Conservation (phyloP, 2,888 invertebrate species). For the Oeneis ivallda region DNA sequence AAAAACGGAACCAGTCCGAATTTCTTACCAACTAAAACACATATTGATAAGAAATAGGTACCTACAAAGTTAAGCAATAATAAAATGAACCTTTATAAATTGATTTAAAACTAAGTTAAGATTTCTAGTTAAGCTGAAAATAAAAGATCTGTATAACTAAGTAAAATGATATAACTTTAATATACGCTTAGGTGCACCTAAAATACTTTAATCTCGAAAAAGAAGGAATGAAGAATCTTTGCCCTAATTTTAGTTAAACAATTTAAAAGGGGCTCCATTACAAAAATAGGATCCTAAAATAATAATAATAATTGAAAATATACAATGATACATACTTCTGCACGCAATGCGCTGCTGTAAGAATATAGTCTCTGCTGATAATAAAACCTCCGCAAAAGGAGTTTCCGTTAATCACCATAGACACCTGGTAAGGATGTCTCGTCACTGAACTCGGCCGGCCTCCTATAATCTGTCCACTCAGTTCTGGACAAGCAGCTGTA, state of each 20-base stretch:
- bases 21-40: not conserved
- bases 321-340: slow-evolving; percentile 62
- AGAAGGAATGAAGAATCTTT: too few species aligned
- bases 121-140: not conserved
- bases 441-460: slow-evolving; percentile 67
- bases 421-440: slow-evolving; percentile 67
- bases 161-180: too few species aligned
- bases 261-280: too few species aligned
- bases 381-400: slow-evolving; percentile 78
- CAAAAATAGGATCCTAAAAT: too few species aligned
- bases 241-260: too few species aligned
- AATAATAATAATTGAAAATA: not conserved
- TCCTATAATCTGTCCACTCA: slow-evolving; percentile 74
- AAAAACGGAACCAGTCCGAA: too few species aligned
- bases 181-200: too few species aligned
- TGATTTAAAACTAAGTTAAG: not conserved
- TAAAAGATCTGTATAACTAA: not conserved
- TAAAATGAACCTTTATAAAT: not conserved
- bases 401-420: slow-evolving; percentile 73
- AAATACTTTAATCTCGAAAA: too few species aligned
- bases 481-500: slow-evolving; percentile 66
- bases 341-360: slow-evolving; percentile 77
- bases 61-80: slow-evolving; percentile 9
- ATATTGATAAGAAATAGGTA: not conserved
- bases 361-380: slow-evolving; percentile 63